Conservation (phyloP, 2,113 vertebrate genomes). For the Arvicanthis niloticus region DNA sequence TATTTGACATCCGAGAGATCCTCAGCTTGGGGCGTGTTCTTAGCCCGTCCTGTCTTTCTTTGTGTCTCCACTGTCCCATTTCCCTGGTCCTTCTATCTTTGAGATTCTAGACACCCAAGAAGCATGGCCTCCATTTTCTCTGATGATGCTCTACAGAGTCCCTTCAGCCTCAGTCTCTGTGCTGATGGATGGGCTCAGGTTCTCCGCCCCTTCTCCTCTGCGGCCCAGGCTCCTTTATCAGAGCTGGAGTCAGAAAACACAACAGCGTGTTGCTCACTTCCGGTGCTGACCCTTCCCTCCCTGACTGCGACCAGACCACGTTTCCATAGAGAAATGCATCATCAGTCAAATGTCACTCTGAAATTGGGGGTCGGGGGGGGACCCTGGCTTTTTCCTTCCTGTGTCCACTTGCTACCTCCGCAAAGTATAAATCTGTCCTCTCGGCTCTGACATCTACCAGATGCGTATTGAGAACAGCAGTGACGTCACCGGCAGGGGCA, state of each 20-base stretch:
- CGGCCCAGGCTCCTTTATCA: background rate
- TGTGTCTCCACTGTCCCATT: background rate
- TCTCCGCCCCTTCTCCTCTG: fast-evolving
- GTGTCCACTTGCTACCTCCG: constrained; percentile 84
- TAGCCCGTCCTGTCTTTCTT: background rate
- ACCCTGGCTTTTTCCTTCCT: constrained; percentile 84
- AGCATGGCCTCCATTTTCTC: fast-evolving
- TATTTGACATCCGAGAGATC: too few relatives aligned
- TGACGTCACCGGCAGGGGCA: constrained; percentile 64
- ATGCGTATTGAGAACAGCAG: constrained; percentile 85
- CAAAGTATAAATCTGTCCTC: constrained; percentile 83
- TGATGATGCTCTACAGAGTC: fast-evolving
- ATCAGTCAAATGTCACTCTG: constrained; percentile 71
- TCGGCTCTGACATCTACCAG: constrained; percentile 82
- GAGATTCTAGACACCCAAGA: fast-evolving
- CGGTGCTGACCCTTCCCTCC: constrained; percentile 2
- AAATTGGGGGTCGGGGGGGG: constrained; percentile 72
- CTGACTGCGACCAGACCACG: constrained; percentile 56
- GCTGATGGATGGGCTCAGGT: background rate
- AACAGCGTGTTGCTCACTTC: background rate
- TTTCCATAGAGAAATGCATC: constrained; percentile 53
- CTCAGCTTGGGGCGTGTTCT: too few relatives aligned
- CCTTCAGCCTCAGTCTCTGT: background rate
- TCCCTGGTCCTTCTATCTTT: background rate
- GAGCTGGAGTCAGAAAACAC: background rate